Conservation (phyloP, 1,140 invertebrate genomes). For the Zaprionus gabonicus region DNA sequence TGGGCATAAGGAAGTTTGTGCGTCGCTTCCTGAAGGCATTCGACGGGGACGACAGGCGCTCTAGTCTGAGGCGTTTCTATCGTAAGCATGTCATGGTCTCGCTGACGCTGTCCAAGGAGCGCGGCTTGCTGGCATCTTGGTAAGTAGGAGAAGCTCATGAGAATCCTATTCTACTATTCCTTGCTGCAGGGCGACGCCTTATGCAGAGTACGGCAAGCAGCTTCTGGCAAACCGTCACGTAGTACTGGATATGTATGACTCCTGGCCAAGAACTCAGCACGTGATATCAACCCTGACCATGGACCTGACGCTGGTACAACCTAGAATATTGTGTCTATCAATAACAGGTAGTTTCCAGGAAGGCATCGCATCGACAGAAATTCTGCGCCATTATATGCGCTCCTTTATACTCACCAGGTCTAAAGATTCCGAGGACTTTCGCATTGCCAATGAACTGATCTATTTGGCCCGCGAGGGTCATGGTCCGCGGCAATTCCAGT, state of each 20-base stretch:
- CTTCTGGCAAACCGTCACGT: slow-evolving; percentile 13
- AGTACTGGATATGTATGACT: slow-evolving; percentile 16
- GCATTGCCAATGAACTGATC: slow-evolving; percentile 42
- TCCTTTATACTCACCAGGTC: slow-evolving; percentile 19
- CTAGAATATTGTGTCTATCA: slow-evolving; percentile 7
- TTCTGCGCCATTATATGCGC: slow-evolving; percentile 26
- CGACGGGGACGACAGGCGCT: slow-evolving; percentile 2
- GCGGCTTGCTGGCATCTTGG: slow-evolving; percentile 3
- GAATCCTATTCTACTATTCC: not conserved
- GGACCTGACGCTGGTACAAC: slow-evolving; percentile 23
- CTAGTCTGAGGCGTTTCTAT: slow-evolving; percentile 21
- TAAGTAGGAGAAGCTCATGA: not conserved
- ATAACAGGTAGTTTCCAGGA: slow-evolving; percentile 37
- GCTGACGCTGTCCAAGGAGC: slow-evolving; percentile 4
- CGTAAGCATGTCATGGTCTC: slow-evolving; percentile 13
- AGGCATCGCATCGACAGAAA: not conserved
- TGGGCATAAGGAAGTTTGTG: slow-evolving; percentile 16
- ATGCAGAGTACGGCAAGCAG: slow-evolving; percentile 7
- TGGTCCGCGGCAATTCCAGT: not conserved
- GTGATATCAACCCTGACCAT: slow-evolving; percentile 30
- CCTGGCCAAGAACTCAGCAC: slow-evolving; percentile 31
- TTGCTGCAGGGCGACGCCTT: slow-evolving; percentile 6
- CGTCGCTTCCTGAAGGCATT: slow-evolving; percentile 32
- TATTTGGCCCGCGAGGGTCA: slow-evolving; percentile 19
- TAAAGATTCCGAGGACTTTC: slow-evolving; percentile 16